Base-by-base conservation (phyloP, 2,797 vertebrate genomes). In the Crocidura indochinensis region DNA sequence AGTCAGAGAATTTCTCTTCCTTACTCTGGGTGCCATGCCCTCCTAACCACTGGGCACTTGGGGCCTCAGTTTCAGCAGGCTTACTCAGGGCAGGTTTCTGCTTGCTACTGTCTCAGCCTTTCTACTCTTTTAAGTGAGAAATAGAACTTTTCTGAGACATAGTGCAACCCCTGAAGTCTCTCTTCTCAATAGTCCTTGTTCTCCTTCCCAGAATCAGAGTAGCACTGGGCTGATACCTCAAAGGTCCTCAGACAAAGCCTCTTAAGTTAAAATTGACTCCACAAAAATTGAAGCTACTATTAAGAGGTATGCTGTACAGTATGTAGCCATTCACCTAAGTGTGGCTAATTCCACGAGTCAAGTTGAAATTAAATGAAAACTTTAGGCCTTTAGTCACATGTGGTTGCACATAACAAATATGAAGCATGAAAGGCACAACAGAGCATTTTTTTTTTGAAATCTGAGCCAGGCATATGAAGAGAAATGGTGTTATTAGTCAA, bases 61-160 rank as follows among this genome's bases (percentile, higher is more conserved):
- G 19, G 56, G 38, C 6, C 14, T 7, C 0, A 0, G 51, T 6
- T 3, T 6, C 12, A 10, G 1, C 9, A 20, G n/a, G 19, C 44
- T 31, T 49, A 4, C 1, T 24, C 71, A 10, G 47, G 9, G 27
- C 1, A 24, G 26, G n/a, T 71, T 77, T 53, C 79, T 7, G 3
- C 24, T 56, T 8, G 47, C 15, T 27, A 1, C 27, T 47, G 24
- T 75, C 73, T 60, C 86, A 0, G 2, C 71, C 31, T 15, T 47
- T 14, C 64, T 65, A 8, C 68, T 44, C 27, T 77, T 44, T n/a
- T 7, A 4, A n/a, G 49, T 14, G 8, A 72, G 22, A 64, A 19
- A 15, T 14, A 9, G n/a, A 78, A 22, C 38, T 72, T 79, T 65
- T 29, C 69, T 46, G 10, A 44, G 5, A 60, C 65, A 1, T 1